Conservation (phyloP, 2,797 vertebrate genomes). For the Danio aesculapii region DNA sequence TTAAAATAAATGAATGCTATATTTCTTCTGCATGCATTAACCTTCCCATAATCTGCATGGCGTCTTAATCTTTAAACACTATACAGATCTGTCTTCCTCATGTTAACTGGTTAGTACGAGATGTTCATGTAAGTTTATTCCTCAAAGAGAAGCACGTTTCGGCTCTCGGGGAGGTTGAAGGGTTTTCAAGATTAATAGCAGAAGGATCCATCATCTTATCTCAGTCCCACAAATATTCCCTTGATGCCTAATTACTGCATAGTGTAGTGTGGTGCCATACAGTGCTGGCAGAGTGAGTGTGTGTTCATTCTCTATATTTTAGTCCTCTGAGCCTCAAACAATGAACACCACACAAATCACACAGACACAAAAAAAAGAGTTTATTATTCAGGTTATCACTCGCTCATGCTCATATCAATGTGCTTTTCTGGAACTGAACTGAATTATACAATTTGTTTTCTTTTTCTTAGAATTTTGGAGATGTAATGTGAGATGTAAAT, state of each 20-base stretch:
- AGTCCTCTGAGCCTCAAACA: not conserved
- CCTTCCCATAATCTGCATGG: not conserved
- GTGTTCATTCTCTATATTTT: not conserved
- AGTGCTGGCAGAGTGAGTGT: not conserved
- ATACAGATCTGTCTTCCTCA: not conserved
- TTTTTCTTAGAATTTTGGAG: no score
- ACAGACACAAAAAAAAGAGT: not conserved
- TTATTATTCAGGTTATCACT: constrained; percentile 10
- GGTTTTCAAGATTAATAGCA: constrained; percentile 20
- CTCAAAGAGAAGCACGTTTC: constrained; percentile 1
- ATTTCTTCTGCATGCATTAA: no score
- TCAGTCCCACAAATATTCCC: constrained; percentile 21
- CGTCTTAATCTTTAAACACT: not conserved
- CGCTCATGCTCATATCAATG: not conserved
- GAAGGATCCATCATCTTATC: constrained; percentile 14
- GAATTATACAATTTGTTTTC: no score
- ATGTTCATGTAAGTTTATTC: not conserved
- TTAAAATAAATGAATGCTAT: no score
- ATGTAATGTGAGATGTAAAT: no score
- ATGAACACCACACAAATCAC: no score
- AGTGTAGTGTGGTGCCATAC: not conserved
- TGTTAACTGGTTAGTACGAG: not conserved
- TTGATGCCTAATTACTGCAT: constrained; percentile 34
- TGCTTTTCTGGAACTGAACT: not conserved
- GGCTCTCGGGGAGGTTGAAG: not conserved